A percentile compares a stretch with the other conserved stretches of the same genome.
Conservation (phyloP, 2,113 vertebrate species). For the Apteryx mantelli region DNA sequence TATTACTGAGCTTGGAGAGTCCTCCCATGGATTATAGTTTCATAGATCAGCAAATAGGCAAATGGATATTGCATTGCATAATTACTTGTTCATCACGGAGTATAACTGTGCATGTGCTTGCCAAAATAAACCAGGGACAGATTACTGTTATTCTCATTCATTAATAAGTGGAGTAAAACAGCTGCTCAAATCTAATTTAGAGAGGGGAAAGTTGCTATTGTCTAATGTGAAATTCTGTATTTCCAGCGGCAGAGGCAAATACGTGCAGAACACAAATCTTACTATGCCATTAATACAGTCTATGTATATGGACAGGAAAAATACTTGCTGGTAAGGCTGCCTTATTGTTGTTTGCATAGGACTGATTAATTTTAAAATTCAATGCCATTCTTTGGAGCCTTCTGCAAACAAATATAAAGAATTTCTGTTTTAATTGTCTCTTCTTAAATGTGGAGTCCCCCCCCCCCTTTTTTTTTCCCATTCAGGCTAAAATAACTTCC, state of each 20-base stretch:
- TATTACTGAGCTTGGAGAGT: not conserved
- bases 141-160: not conserved
- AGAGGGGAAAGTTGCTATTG: not conserved
- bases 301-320: slow-evolving; percentile 99
- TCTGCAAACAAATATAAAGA: not conserved
- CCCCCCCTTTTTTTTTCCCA: not conserved
- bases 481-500: not conserved
- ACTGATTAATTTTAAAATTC: not conserved
- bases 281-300: slow-evolving; percentile 94
- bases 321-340: slow-evolving; percentile 90
- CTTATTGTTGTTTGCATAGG: not conserved
- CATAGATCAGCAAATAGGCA: not conserved
- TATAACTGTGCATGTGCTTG: not conserved
- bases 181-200: not conserved
- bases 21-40: not conserved
- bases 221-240: slow-evolving; percentile 44
- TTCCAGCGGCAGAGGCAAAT: slow-evolving; percentile 84
- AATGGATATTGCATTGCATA: not conserved
- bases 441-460: not conserved
- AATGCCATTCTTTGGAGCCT: not conserved
- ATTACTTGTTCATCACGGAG: not conserved
- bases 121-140: not conserved
- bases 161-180: not conserved
- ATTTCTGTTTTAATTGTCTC: not conserved
- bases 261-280: slow-evolving; percentile 93